Conservation (phyloP, 2,113 vertebrate genomes). For the Xiphorhynchus elegans region DNA sequence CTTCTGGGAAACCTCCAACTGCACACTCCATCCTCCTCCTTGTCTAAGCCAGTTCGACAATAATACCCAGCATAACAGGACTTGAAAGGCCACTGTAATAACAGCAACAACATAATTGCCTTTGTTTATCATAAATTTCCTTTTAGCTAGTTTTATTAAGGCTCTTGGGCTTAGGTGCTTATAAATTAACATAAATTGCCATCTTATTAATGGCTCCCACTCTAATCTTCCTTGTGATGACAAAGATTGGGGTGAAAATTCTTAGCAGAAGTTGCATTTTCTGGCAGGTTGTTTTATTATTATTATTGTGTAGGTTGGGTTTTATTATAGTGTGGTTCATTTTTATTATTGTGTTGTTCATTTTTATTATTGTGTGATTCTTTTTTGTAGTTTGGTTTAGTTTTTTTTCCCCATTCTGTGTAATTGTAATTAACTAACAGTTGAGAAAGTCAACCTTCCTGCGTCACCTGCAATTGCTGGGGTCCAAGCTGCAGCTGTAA, state of each 20-base stretch:
- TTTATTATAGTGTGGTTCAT: neutral
- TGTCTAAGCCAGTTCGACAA: neutral
- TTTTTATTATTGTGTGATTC: neutral
- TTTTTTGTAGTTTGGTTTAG: neutral
- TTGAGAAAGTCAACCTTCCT: constrained; percentile 24
- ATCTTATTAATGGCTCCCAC: constrained; percentile 26
- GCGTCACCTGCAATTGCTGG: constrained; percentile 49
- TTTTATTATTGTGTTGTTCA: neutral
- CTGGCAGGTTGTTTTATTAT: neutral
- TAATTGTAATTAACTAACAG: constrained; percentile 50
- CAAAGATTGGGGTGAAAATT: constrained; percentile 11
- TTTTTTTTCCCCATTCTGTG: neutral
- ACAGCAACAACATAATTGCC: neutral
- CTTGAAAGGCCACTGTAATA: neutral
- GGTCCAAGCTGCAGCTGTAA: constrained; percentile 53
- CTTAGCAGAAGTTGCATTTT: neutral
- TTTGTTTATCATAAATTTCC: constrained; percentile 13
- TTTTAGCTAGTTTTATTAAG: constrained; percentile 40
- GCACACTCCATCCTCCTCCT: neutral
- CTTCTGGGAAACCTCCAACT: neutral
- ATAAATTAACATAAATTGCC: constrained; percentile 50
- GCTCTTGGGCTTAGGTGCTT: neutral
- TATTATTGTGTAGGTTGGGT: neutral
- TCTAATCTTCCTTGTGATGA: constrained; percentile 11
- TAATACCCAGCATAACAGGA: neutral